Evolutionary conservation across 2,113 vertebrate species (phyloP).

Genomic region (Oriolus oriolus): DNA sequence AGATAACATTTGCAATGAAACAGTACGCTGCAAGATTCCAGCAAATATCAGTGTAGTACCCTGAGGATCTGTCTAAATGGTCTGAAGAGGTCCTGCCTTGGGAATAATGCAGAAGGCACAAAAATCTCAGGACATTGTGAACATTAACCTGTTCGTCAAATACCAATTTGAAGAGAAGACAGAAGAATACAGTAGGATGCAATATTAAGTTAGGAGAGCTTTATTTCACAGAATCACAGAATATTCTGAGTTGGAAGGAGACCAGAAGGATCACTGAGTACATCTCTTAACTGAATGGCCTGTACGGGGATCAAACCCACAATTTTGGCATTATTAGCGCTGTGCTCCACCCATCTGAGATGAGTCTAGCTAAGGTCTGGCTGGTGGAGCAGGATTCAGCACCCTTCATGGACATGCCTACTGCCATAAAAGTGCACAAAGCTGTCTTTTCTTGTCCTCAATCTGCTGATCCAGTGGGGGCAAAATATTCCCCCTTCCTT

Average conservation of each 20-base stretch:
- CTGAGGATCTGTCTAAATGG: not conserved
- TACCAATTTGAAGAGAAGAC: not conserved
- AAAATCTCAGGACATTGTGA: not conserved
- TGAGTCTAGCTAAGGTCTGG: not conserved
- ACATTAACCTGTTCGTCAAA: not conserved
- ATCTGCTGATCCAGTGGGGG: fast-evolving
- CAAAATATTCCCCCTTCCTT: not conserved
- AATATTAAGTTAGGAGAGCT: not conserved
- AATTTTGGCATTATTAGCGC: not conserved
- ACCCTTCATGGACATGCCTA: not conserved
- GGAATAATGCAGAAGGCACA: not conserved
- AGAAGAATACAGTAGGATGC: not conserved
- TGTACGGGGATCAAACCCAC: not conserved
- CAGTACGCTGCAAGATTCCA: not conserved
- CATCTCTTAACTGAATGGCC: not conserved
- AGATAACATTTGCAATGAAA: not conserved
- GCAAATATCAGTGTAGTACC: not conserved
- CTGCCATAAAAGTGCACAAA: not conserved
- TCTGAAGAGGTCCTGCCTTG: not conserved
- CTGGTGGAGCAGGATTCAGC: not conserved
- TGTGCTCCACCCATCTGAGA: not conserved
- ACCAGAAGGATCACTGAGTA: not conserved
- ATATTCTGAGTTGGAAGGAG: not conserved
- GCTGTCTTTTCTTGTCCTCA: not conserved
- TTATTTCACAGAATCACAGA: not conserved